phyloP scores from a whole-genome alignment of 2,888 invertebrate species.

The Andrena bucephala region DNA sequence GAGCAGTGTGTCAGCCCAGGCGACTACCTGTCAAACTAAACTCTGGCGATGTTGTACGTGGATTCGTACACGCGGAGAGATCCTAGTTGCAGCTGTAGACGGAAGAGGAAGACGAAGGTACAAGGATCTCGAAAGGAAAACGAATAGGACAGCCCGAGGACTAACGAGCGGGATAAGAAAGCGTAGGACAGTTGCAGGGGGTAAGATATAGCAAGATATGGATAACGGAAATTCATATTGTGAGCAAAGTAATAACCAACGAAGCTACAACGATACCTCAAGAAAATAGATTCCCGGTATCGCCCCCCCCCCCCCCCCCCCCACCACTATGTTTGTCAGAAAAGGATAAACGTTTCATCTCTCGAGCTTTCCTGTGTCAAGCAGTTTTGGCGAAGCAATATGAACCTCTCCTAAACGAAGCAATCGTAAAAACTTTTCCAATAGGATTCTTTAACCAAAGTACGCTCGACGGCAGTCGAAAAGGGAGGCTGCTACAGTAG shows the following conservation, averaged over 20 bases:
- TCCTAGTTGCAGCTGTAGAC: not conserved
- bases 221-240: not conserved
- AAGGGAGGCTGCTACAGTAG: slow-evolving; percentile 42
- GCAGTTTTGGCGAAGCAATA: slow-evolving; percentile 44
- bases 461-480: slow-evolving; percentile 40
- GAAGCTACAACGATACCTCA: not conserved
- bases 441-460: slow-evolving; percentile 72
- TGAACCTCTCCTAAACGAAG: slow-evolving; percentile 65
- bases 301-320: not conserved
- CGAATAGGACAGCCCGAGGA: not conserved
- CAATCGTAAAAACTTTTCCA: slow-evolving; percentile 76
- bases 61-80: slow-evolving; percentile 30
- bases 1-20: slow-evolving; percentile 68
- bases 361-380: slow-evolving; percentile 29
- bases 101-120: not conserved
- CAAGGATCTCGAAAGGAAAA: not conserved
- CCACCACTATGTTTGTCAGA: not conserved
- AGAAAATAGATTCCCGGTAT: not conserved
- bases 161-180: not conserved
- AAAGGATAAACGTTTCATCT: not conserved
- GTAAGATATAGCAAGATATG: not conserved
- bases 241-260: not conserved
- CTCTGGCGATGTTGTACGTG: slow-evolving; percentile 51
- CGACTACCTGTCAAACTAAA: slow-evolving; percentile 77
- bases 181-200: not conserved